Conservation (phyloP, 1,140 invertebrate genomes). For the Brachionus rotundiformis region DNA sequence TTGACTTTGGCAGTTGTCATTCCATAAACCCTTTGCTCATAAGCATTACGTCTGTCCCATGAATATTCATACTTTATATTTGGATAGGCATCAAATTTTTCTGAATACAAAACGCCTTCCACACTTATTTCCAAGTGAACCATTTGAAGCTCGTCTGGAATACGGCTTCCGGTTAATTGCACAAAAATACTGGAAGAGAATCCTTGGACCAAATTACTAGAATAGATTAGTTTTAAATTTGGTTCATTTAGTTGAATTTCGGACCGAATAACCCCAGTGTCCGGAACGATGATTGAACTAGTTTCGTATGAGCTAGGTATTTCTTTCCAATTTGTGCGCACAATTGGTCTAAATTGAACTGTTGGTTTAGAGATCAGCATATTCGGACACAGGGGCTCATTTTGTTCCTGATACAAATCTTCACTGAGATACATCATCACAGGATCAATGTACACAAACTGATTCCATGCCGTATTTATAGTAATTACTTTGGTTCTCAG, state of each 20-base stretch:
- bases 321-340: conserved; percentile 52
- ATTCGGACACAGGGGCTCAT: not conserved
- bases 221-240: conserved; percentile 22
- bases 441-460: conserved; percentile 69
- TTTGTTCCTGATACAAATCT: conserved; percentile 32
- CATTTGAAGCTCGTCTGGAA: conserved; percentile 76
- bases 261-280: conserved; percentile 52
- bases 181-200: conserved; percentile 88
- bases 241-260: conserved; percentile 40
- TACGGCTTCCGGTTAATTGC: conserved; percentile 78
- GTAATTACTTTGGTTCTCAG: conserved; percentile 85
- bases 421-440: conserved; percentile 55
- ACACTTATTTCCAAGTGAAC: conserved; percentile 85
- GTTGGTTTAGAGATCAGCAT: not conserved
- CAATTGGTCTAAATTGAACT: not conserved
- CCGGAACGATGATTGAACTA: conserved; percentile 52
- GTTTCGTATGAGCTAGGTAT: conserved; percentile 50
- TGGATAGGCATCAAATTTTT: conserved; percentile 90
- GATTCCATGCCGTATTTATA: conserved; percentile 93
- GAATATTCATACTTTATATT: conserved; percentile 90
- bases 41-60: conserved; percentile 95
- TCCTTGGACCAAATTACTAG: conserved; percentile 69
- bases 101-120: conserved; percentile 84
- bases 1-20: conserved; percentile 64
- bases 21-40: conserved; percentile 85